phyloP scores from a whole-genome alignment of 2,113 vertebrate genomes.

The Brachyistius frenatus region DNA sequence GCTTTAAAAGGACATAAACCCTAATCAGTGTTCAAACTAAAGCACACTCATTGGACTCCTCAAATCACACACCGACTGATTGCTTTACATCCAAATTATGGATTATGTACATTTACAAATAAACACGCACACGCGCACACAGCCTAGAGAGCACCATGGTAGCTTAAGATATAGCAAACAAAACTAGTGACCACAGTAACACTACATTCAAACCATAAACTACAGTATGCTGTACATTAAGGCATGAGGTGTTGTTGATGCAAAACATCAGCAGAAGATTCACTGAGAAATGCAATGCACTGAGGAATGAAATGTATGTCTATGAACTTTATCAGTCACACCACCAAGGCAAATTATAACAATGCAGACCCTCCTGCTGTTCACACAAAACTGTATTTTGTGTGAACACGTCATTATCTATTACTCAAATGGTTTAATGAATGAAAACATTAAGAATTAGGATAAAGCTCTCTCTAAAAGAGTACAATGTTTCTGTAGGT shows the following conservation, averaged over 20 bases:
- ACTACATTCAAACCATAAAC: conserved; percentile 75
- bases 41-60: conserved; percentile 36
- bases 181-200: conserved; percentile 72
- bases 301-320: conserved; percentile 66
- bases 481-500: background rate
- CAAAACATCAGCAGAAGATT: conserved; percentile 68
- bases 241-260: conserved; percentile 83
- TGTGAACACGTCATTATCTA: conserved; percentile 21
- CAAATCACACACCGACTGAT: conserved; percentile 32
- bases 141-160: conserved; percentile 69
- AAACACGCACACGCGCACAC: conserved; percentile 29
- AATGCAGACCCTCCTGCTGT: conserved; percentile 30
- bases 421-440: background rate
- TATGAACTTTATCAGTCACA: conserved; percentile 39
- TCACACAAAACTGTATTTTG: background rate
- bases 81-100: conserved; percentile 66
- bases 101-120: conserved; percentile 64
- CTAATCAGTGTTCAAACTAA: conserved; percentile 47
- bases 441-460: conserved; percentile 33
- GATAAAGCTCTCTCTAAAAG: conserved; percentile 19
- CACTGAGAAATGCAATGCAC: conserved; percentile 61
- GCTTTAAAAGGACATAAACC: conserved; percentile 37
- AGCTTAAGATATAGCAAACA: conserved; percentile 69
- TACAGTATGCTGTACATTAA: conserved; percentile 83
- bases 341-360: conserved; percentile 44